Evolutionary conservation across 2,797 vertebrate species (phyloP).

Genomic region (Ficedula albicollis): DNA sequence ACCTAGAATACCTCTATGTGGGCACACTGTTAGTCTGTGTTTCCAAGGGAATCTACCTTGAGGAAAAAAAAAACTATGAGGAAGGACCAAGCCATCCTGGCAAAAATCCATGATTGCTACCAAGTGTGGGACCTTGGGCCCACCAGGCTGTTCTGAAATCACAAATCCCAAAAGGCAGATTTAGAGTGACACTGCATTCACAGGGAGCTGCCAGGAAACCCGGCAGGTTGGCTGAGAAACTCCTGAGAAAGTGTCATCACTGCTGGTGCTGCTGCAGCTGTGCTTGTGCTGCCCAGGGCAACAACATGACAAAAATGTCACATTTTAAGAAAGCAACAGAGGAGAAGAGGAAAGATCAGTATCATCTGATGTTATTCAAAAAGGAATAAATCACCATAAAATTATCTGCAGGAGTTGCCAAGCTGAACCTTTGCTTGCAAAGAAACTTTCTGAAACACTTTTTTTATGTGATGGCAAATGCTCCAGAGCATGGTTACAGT

Average conservation of each 20-base stretch:
- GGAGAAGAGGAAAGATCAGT: slow-evolving; percentile 9
- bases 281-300: background rate
- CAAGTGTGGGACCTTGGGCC: rapidly evolving
- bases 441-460: background rate
- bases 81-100: background rate
- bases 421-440: background rate
- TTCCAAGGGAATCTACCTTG: background rate
- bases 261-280: background rate
- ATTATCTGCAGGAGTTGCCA: slow-evolving; percentile 11
- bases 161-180: background rate
- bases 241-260: background rate
- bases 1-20: background rate
- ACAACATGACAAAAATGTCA: background rate
- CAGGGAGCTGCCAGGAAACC: background rate
- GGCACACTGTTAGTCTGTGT: background rate
- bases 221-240: background rate
- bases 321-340: slow-evolving; percentile 15
- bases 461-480: background rate
- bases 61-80: background rate
- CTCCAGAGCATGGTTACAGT: background rate
- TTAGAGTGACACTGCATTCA: background rate
- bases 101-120: background rate
- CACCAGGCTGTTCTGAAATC: background rate
- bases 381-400: slow-evolving; percentile 59
- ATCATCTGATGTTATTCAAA: slow-evolving; percentile 21